Evolutionary conservation across 2,888 invertebrate genomes (phyloP).

Genomic region (Hyles lineata): DNA sequence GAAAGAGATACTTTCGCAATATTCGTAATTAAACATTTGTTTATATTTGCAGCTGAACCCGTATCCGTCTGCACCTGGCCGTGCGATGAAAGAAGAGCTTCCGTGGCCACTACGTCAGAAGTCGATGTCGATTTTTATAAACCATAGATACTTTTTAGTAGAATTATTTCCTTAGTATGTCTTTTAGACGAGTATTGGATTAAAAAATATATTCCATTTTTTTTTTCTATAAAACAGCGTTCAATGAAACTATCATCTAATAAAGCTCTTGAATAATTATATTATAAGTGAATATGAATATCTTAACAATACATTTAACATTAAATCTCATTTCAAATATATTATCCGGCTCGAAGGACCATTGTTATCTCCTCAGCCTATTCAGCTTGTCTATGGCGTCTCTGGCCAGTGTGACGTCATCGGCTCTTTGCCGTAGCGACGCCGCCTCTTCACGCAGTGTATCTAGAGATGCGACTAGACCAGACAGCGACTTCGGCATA

Average conservation of each 20-base stretch:
- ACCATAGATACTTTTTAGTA: neutral
- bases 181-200: neutral
- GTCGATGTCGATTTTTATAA: slow-evolving; percentile 2
- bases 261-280: too few relatives aligned
- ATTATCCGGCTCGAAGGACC: neutral
- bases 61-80: slow-evolving; percentile 57
- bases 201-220: neutral
- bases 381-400: slow-evolving; percentile 65
- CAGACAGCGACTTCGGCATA: slow-evolving; percentile 60
- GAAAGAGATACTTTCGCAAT: neutral
- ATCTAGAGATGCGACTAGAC: slow-evolving; percentile 52
- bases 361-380: slow-evolving; percentile 53
- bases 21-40: slow-evolving; percentile 24
- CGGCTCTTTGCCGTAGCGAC: slow-evolving; percentile 58
- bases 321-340: neutral
- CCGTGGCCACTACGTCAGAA: neutral
- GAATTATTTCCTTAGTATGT: neutral
- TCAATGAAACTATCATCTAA: neutral
- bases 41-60: slow-evolving; percentile 46
- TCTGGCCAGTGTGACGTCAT: slow-evolving; percentile 65
- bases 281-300: neutral
- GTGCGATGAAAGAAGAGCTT: slow-evolving; percentile 40
- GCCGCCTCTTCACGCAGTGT: slow-evolving; percentile 58
- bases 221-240: neutral
- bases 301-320: neutral